Conservation (phyloP, 1,140 invertebrate species). For the Achatina immaculata region DNA sequence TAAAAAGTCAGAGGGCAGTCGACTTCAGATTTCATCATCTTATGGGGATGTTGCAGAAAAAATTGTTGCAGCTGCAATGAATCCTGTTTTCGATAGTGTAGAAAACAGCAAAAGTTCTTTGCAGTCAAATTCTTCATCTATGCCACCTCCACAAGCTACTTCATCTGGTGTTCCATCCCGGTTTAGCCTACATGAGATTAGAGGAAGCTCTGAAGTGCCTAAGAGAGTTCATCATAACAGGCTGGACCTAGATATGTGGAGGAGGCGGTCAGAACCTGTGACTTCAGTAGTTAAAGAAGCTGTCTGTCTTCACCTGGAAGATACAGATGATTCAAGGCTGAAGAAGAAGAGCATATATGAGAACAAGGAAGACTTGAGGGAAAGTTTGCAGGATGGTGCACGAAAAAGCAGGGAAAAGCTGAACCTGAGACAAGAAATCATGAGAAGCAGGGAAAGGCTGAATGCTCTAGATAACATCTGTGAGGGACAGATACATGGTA, state of each 20-base stretch:
- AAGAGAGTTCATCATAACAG: background rate
- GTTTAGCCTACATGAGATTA: background rate
- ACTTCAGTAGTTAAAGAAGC: constrained; percentile 7
- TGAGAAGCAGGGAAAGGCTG: background rate
- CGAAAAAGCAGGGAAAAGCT: constrained; percentile 5
- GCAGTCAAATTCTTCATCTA: background rate
- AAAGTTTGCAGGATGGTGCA: background rate
- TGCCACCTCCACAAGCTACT: background rate
- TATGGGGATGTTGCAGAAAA: constrained; percentile 18
- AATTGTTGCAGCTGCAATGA: constrained; percentile 10
- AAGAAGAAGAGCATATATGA: constrained; percentile 22
- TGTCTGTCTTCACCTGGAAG: background rate
- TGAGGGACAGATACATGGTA: background rate
- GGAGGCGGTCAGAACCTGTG: constrained; percentile 29
- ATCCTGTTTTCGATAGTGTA: constrained; percentile 5
- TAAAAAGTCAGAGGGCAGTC: background rate
- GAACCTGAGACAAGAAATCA: background rate
- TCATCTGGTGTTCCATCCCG: background rate
- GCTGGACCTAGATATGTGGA: constrained; percentile 2
- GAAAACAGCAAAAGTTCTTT: background rate
- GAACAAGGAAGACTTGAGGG: constrained; percentile 27
- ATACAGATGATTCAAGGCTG: background rate
- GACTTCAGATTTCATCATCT: background rate
- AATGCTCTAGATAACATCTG: background rate
- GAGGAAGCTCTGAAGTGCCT: background rate